Percentiles rank a stretch among this genome's conserved stretches.
phyloP scores from a whole-genome alignment of 2,113 vertebrate species.

The Tonatia bakeri region DNA sequence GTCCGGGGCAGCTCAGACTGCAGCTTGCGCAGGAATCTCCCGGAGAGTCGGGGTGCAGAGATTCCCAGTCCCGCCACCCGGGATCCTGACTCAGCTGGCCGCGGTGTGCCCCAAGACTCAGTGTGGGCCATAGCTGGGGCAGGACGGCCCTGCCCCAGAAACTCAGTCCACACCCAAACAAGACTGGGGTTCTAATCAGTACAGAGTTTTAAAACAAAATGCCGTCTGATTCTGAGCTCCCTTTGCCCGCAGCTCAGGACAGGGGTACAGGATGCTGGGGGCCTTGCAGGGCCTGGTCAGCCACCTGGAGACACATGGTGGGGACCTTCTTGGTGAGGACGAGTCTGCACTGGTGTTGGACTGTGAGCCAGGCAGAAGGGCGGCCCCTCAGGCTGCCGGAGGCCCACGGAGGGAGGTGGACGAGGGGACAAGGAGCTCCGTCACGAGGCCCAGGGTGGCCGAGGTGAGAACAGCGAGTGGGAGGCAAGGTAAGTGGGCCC shows the following conservation, averaged over 20 bases:
- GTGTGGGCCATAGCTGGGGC: background rate
- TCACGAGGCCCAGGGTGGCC: fast-evolving
- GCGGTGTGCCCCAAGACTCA: background rate
- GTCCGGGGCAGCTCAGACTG: background rate
- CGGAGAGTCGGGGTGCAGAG: fast-evolving
- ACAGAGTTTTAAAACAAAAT: background rate
- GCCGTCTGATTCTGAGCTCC: background rate
- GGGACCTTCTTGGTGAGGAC: background rate
- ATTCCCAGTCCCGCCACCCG: too few species aligned
- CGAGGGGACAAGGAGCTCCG: fast-evolving
- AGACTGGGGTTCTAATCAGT: background rate
- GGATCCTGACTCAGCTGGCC: background rate
- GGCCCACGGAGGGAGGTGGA: fast-evolving
- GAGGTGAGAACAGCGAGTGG: fast-evolving
- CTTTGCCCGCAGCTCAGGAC: too few species aligned
- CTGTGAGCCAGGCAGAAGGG: background rate
- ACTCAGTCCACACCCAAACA: background rate
- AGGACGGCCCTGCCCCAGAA: background rate
- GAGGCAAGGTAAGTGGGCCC: fast-evolving
- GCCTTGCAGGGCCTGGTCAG: too few species aligned
- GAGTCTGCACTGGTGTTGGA: fast-evolving
- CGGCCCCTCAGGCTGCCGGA: background rate
- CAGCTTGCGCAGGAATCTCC: too few species aligned
- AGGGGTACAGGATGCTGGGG: background rate
- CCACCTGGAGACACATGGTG: fast-evolving